phyloP scores from a whole-genome alignment of 2,797 vertebrate genomes.

The Premnoplex brunnescens region DNA sequence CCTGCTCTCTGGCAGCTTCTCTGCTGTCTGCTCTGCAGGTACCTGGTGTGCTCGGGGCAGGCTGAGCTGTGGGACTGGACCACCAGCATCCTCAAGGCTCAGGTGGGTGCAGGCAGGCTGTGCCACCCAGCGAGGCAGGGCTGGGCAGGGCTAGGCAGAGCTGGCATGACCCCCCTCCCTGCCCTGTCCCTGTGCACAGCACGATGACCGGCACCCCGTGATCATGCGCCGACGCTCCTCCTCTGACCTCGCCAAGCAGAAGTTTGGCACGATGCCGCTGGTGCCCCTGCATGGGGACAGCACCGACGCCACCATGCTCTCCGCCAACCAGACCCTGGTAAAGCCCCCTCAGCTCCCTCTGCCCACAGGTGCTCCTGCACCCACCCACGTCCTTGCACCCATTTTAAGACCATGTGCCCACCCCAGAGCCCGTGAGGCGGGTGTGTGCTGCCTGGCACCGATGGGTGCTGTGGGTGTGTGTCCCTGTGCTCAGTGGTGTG shows the following conservation, averaged over 20 bases:
- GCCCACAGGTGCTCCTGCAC: background rate
- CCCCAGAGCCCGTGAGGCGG: fast-evolving
- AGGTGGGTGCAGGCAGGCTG: conserved; percentile 72
- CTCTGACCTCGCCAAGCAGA: conserved; percentile 91
- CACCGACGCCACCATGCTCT: conserved; percentile 89
- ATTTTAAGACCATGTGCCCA: fast-evolving
- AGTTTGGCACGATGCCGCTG: conserved; percentile 95
- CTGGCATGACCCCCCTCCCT: background rate
- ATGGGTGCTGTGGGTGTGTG: background rate
- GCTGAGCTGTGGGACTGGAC: conserved; percentile 96
- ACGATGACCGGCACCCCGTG: conserved; percentile 84
- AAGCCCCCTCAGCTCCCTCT: background rate
- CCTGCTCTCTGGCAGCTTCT: background rate
- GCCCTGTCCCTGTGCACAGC: conserved; percentile 71
- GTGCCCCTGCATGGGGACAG: conserved; percentile 92
- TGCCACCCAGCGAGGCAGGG: background rate
- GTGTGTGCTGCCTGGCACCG: fast-evolving
- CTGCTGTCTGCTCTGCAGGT: conserved; percentile 74
- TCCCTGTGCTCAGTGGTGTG: background rate
- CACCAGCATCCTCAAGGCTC: conserved; percentile 90
- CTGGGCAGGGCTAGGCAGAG: background rate
- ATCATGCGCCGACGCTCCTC: conserved; percentile 89
- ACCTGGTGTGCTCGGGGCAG: conserved; percentile 85
- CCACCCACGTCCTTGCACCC: background rate
- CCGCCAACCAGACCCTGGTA: conserved; percentile 96